Evolutionary conservation across 2,113 vertebrate genomes (phyloP), one percentile per base, ranked within the genome.

Genomic region (Ovibos moschatus): DNA sequence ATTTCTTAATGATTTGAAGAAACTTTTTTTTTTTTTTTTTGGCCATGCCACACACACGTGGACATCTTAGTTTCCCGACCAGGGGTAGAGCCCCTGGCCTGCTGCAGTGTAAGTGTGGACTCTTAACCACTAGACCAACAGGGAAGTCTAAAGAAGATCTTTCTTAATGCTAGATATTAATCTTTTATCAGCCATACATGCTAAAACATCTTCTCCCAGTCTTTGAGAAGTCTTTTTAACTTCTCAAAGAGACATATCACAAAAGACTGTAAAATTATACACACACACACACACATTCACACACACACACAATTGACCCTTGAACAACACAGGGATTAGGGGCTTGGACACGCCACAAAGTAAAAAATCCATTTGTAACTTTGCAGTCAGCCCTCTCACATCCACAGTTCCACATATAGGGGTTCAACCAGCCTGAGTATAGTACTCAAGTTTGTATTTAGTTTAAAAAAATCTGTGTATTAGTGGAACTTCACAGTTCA

Each of bases 101-200:
- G 1, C 47, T 51, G 9, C 30, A 50, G 15, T n/a, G 30, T 27
- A 51, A 81, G 16, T 0, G 0, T 19, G 47, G 10, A 51, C 28
- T 33, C 47, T 81, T n/a, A 51, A 51, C 47, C 47, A 13, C 78
- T 21, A 17, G 47, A 81, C 17, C 17, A 21, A 50, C 10, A 51
- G 8, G 28, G 47, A 81, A n/a, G 78, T 13, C 45, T 27, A 2
- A 76, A 55, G 47, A 60, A 74, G 88, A 55, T 62, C 40, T 90
- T 81, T 87, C 50, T 91, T 28, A 55, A 76, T 83, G 64, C 25
- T 84, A 45, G n/a, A 40, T 92, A 84, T 81, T 51, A 81, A 81
- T 71, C 15, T 90, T 67, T 81, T 78, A 40, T 43, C 50, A 87
- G 58, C 50, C 71, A 50, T 27, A 76, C 21, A 45, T 82, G 58